Evolutionary conservation across 2,888 invertebrate genomes (phyloP).

Genomic region (Lasioglossum morio): DNA sequence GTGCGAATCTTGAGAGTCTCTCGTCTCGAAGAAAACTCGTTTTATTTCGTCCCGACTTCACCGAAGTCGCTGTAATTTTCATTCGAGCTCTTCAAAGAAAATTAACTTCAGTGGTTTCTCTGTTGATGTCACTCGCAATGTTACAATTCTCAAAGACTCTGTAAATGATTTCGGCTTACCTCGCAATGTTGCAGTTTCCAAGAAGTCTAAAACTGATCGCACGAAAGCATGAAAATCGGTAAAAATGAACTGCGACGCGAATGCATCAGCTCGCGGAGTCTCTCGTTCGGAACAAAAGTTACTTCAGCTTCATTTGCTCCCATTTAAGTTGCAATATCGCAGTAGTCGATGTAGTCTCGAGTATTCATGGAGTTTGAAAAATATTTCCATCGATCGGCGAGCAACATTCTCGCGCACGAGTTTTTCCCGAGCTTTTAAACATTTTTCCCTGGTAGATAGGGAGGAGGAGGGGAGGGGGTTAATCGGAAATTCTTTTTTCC

Average conservation of each 20-base stretch:
- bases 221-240: neutral
- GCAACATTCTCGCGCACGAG: neutral
- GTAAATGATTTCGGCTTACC: neutral
- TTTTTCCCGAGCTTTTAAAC: constrained; percentile 5
- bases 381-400: neutral
- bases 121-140: neutral
- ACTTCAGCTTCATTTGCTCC: neutral
- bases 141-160: neutral
- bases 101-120: neutral
- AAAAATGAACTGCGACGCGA: neutral
- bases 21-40: neutral
- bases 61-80: neutral
- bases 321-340: neutral
- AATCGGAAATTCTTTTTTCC: constrained; percentile 4
- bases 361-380: neutral
- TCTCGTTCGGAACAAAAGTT: neutral
- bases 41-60: neutral
- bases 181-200: neutral
- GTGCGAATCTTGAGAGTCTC: neutral
- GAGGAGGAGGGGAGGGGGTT: neutral
- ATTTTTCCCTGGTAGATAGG: constrained; percentile 5
- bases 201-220: no score
- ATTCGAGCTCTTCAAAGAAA: neutral
- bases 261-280: neutral
- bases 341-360: neutral